A percentile compares a stretch with the other conserved stretches of the same genome.
These are phyloP conservation scores for Drosophila falleni DNA, from an alignment of 2,888 invertebrate genomes.

Conservation along the genomic window DNA sequence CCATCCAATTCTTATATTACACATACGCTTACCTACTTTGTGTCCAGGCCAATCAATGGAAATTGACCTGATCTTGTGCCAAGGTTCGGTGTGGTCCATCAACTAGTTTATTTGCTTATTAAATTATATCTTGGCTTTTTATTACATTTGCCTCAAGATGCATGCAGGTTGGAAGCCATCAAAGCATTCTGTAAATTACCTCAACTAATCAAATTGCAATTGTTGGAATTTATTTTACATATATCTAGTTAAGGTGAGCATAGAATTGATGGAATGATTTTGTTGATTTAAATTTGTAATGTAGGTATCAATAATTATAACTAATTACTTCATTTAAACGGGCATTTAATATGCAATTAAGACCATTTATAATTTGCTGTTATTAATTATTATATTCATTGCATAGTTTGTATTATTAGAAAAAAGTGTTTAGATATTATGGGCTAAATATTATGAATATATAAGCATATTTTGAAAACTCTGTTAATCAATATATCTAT, in stretches of 20 bases:
- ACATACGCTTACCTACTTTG: constrained; percentile 19
- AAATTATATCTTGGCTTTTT: constrained; percentile 56
- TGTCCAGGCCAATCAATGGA: constrained; percentile 53
- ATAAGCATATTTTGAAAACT: neutral
- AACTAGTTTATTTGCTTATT: constrained; percentile 72
- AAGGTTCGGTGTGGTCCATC: constrained; percentile 10
- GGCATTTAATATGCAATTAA: too few species aligned
- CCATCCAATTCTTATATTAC: neutral
- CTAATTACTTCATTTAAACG: too few species aligned
- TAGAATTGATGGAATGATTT: neutral
- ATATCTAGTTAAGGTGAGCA: neutral
- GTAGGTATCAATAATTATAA: neutral
- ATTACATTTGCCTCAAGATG: constrained; percentile 46
- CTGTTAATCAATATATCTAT: neutral
- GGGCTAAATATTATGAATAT: neutral
- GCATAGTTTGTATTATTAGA: neutral
- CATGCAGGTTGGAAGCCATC: constrained; percentile 18
- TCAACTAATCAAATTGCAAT: constrained; percentile 60
- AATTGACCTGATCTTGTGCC: constrained; percentile 16
- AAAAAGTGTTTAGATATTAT: neutral
- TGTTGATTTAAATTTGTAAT: neutral
- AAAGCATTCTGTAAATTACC: constrained; percentile 40
- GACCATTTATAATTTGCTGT: neutral
- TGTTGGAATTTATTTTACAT: constrained; percentile 13
- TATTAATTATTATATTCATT: neutral